Evolutionary conservation across 1,140 invertebrate species (phyloP).

Genomic region (Drosophila athabasca): DNA sequence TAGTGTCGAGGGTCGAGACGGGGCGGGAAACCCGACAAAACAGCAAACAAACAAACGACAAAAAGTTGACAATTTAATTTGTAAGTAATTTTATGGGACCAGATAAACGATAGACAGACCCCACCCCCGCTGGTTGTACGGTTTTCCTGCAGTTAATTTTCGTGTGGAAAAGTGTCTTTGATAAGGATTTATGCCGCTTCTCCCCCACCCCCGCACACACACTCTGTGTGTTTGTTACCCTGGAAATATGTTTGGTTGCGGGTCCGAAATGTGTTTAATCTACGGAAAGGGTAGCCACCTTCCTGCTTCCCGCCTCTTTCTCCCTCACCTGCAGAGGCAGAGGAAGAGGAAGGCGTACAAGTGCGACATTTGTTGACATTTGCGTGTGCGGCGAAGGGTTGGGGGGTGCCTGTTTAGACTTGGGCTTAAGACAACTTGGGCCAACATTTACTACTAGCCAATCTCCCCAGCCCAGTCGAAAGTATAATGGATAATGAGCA

Average conservation of each 20-base stretch:
- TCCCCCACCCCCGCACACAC: background rate
- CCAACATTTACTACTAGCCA: slow-evolving; percentile 45
- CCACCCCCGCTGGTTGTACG: too few species aligned
- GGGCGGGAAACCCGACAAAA: slow-evolving; percentile 34
- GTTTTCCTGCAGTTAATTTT: slow-evolving; percentile 18
- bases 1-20: slow-evolving; percentile 62
- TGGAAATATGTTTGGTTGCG: slow-evolving; percentile 55
- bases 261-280: slow-evolving; percentile 54
- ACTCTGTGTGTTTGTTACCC: slow-evolving; percentile 29
- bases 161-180: slow-evolving; percentile 27
- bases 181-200: slow-evolving; percentile 45
- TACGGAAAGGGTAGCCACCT: slow-evolving; percentile 13
- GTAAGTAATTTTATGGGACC: slow-evolving; percentile 66
- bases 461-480: background rate
- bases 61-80: slow-evolving; percentile 82
- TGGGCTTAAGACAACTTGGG: slow-evolving; percentile 67
- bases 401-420: slow-evolving; percentile 51
- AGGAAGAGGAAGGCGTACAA: slow-evolving; percentile 50
- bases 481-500: slow-evolving; percentile 30
- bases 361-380: slow-evolving; percentile 78
- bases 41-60: slow-evolving; percentile 12
- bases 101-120: too few species aligned
- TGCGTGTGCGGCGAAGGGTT: slow-evolving; percentile 33
- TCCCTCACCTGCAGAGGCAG: slow-evolving; percentile 12
- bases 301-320: slow-evolving; percentile 13